Percentiles rank a stretch among this genome's conserved stretches.
phyloP scores from a whole-genome alignment of 2,113 vertebrate species.

The Prietella phreatophila region DNA sequence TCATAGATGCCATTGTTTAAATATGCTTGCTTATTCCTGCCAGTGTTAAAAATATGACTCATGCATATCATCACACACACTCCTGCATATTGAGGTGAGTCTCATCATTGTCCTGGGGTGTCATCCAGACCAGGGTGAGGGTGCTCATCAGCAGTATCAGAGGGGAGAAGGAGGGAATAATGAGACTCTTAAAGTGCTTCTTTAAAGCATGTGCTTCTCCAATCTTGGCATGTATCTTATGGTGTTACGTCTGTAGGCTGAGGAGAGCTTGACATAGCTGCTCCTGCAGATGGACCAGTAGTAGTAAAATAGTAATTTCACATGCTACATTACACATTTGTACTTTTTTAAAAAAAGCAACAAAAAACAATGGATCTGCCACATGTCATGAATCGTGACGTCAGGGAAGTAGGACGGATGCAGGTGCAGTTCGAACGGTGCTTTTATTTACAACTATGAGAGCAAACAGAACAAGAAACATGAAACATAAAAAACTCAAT shows the following conservation, averaged over 20 bases:
- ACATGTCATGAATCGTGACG: too few relatives aligned
- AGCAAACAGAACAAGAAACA: too few relatives aligned
- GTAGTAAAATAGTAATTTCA: background rate
- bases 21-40: background rate
- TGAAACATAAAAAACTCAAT: too few relatives aligned
- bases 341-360: background rate
- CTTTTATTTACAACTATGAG: too few relatives aligned
- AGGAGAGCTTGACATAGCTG: background rate
- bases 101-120: background rate
- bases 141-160: background rate
- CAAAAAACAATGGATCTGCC: background rate
- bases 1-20: background rate
- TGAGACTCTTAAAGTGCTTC: background rate
- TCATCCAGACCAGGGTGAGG: background rate
- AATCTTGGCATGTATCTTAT: background rate
- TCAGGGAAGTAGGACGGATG: too few relatives aligned
- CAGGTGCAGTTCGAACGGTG: too few relatives aligned
- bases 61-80: background rate
- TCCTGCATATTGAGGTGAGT: background rate
- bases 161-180: background rate
- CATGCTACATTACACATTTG: background rate
- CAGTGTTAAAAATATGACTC: background rate
- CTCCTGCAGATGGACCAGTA: background rate
- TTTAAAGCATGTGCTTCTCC: background rate
- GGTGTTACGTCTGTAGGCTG: background rate